Conservation (phyloP, 1,140 invertebrate species). For the Rhagoletis pomonella region DNA sequence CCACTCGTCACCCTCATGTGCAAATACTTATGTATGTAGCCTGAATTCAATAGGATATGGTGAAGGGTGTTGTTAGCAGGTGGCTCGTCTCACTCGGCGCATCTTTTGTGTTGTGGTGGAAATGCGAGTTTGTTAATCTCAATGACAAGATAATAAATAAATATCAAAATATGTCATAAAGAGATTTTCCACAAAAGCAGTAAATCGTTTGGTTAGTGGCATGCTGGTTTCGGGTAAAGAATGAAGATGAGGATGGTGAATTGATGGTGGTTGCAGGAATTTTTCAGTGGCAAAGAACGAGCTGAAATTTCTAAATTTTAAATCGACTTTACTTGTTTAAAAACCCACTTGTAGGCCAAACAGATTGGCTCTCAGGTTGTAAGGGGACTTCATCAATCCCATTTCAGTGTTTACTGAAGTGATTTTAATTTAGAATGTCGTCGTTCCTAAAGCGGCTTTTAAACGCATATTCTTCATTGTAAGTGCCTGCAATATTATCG, state of each 20-base stretch:
- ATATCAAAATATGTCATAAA: constrained; percentile 73
- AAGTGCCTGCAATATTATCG: too few species aligned
- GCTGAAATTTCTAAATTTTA: too few species aligned
- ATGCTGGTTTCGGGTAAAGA: background rate
- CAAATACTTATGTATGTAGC: background rate
- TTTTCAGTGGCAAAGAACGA: too few species aligned
- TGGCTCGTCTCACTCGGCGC: background rate
- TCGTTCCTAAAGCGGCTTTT: too few species aligned
- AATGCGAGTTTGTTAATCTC: constrained; percentile 62
- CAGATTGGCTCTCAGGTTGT: too few species aligned
- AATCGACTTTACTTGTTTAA: too few species aligned
- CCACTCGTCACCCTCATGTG: background rate
- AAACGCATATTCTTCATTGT: too few species aligned
- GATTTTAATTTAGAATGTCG: too few species aligned
- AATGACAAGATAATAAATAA: constrained; percentile 73
- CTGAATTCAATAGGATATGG: background rate
- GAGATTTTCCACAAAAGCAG: constrained; percentile 62
- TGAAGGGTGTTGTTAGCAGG: constrained; percentile 40
- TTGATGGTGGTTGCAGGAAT: background rate
- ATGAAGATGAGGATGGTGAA: background rate
- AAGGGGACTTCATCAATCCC: too few species aligned
- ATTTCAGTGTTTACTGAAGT: too few species aligned
- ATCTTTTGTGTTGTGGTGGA: constrained; percentile 17
- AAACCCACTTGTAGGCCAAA: too few species aligned
- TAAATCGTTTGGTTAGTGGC: constrained; percentile 27